Conservation (phyloP, 2,888 invertebrate species). For the Meta bourneti region DNA sequence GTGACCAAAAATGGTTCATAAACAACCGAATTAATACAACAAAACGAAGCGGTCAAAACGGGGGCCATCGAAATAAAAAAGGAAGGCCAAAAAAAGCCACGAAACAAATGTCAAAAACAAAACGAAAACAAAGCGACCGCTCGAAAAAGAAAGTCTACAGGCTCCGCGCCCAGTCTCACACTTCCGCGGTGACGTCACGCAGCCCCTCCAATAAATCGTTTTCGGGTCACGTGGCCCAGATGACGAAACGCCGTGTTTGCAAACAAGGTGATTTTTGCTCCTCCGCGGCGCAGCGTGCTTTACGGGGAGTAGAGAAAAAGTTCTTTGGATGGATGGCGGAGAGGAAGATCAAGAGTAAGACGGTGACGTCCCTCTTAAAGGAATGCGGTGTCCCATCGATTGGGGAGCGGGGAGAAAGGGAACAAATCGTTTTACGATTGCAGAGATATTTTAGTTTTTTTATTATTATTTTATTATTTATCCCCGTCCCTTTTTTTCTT, state of each 20-base stretch:
- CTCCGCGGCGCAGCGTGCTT: background rate
- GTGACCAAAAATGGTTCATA: background rate
- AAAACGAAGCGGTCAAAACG: background rate
- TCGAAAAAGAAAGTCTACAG: conserved; percentile 23
- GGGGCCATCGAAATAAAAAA: background rate
- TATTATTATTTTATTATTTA: conserved; percentile 69
- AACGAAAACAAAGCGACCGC: conserved; percentile 2
- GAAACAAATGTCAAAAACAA: conserved; percentile 21
- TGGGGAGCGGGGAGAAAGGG: conserved; percentile 38
- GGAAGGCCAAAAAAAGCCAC: background rate
- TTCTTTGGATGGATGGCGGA: background rate
- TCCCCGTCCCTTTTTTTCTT: conserved; percentile 44
- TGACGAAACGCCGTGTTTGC: conserved; percentile 75
- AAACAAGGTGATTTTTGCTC: conserved; percentile 73
- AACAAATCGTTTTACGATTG: conserved; percentile 77
- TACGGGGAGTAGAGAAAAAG: too few relatives aligned
- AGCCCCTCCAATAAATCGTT: conserved; percentile 57
- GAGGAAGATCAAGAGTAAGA: conserved; percentile 53
- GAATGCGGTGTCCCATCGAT: conserved; percentile 74
- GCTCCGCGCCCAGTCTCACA: conserved; percentile 29
- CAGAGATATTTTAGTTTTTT: conserved; percentile 71
- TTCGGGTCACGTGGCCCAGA: conserved; percentile 66
- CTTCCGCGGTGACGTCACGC: conserved; percentile 54
- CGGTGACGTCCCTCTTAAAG: conserved; percentile 66
- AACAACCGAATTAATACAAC: background rate